Evolutionary conservation across 2,113 vertebrate genomes (phyloP), one percentile per base, ranked within the genome.

Genomic region (Eidolon helvum): DNA sequence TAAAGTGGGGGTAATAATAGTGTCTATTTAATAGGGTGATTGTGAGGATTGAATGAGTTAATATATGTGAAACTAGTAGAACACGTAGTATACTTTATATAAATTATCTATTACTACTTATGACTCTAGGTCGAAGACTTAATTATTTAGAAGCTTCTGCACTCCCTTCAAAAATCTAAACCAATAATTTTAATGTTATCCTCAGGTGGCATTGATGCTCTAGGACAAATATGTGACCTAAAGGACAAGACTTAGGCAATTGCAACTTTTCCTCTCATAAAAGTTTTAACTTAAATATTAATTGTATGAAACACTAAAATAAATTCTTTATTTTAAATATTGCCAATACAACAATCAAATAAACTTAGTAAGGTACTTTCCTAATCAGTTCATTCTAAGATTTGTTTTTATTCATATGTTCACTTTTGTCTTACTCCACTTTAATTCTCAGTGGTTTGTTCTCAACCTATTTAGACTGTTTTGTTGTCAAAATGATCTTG

Each of bases 251-350:
- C 35, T 78, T 79, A 84, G 63, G 53, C 53, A 88, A 4, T 63
- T 72, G 26, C 26, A 75, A 71, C 10, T 48, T 68, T 93, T 66
- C 38, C 21, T 85, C 66, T 91, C 65, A 80, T 63, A 43, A 75
- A 96, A 93, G 35, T 0, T 94, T 82, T 84, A 91, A 75, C 28
- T 96, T 91, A 91, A 95, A 40, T 21, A 72, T 80, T 87, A 93
- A 83, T 96, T 91, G 19, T 68, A 61, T 75, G 28, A 90, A 92
- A 84, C 63, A 65, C 40, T 78, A 84, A 75, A 82, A 40, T 53
- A 74, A 95, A 78, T 80, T 91, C 10, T 69, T 24, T 84, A 40
- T n/a, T 89, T 79, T 86, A 85, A 95, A 87, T 65, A 40, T 30
- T 92, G n/a, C 22, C 59, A 57, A 53, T 82, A 61, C 26, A 84